Base-by-base conservation (phyloP, 1,140 invertebrate species). In the Melitaea cinxia region DNA sequence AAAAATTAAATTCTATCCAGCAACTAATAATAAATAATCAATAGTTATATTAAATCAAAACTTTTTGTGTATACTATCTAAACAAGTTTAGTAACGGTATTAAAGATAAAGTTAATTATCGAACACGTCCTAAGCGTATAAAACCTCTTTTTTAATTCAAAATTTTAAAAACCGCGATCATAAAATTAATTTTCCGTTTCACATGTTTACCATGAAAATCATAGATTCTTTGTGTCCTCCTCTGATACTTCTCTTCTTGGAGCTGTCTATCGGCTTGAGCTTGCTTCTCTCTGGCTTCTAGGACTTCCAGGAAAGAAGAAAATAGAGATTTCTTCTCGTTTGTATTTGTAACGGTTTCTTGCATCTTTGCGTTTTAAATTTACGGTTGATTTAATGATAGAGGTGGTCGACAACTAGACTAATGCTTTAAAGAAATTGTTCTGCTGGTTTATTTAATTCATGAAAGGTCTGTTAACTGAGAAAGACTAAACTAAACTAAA, bases 301-400 rank as follows among this genome's bases (percentile, higher is more conserved):
- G 59, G 17, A 89, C 80, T 53, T 91, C 88, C 49, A 91, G 60
- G 42, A 85, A 86, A 19, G 86, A 83, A 49, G 85, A 83, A 82
- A 89, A 84, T 59, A 91, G 70, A 39, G 88, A 88, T 83, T 89
- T 88, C 72, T 78, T 80, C 71, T 88, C 83, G 64, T 80, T 87
- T 70, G 80, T 72, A 75, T 82, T 89, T 72, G 81, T 88, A 90
- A 90, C 87, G 85, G 88, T 90, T 83, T 90, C 88, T 82, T 88
- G 83, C 88, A 90, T 90, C 49, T 78, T 70, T 86, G 67, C 71
- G 70, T 53, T 74, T 68, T 66, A 73, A 78, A 75, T 55, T 53
- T 15, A 19, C 21, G 14, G 37, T 52, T 14, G 23, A 17, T 17
- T 62, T 26, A 49, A 26, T 56, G 35, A 50, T 17, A 23, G 17